Conservation (phyloP, 1,140 invertebrate species). For the Pseudachorutes palmiensis region DNA sequence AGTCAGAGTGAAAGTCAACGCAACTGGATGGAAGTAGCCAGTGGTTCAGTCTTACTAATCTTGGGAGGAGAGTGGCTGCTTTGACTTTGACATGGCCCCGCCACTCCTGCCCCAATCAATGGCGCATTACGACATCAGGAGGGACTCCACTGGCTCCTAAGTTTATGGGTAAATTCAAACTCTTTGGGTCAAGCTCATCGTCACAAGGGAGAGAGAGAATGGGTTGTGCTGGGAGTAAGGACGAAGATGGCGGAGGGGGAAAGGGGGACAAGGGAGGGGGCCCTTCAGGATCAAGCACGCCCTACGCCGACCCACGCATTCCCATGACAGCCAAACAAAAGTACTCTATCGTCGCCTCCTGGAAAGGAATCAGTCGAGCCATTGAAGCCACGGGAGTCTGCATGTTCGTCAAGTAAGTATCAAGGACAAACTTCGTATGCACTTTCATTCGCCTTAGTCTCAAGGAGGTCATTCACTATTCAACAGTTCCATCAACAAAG, state of each 20-base stretch:
- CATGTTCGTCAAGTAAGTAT: conserved; percentile 82
- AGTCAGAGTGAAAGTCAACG: no score
- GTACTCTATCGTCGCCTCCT: conserved; percentile 75
- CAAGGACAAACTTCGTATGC: neutral
- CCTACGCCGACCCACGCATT: conserved; percentile 63
- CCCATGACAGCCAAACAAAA: conserved; percentile 77
- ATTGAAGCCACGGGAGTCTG: conserved; percentile 77
- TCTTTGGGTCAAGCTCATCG: conserved; percentile 22
- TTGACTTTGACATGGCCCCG: no score
- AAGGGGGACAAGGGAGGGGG: conserved; percentile 43
- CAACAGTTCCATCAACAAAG: no score
- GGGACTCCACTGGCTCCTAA: neutral
- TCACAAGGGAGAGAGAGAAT: conserved; percentile 48
- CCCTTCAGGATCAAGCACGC: conserved; percentile 37
- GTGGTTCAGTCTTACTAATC: no score
- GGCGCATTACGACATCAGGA: no score
- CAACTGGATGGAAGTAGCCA: no score
- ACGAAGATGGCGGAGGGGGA: conserved; percentile 44
- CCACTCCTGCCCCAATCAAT: no score
- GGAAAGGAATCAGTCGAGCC: conserved; percentile 77
- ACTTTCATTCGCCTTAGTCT: neutral
- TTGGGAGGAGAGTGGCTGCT: no score
- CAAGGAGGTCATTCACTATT: no score
- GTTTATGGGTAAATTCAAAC: conserved; percentile 38
- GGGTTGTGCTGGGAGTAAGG: conserved; percentile 67